These are phyloP conservation scores for Yponomeuta cagnagella DNA, from an alignment of 2,888 invertebrate genomes.

Conservation along the genomic window DNA sequence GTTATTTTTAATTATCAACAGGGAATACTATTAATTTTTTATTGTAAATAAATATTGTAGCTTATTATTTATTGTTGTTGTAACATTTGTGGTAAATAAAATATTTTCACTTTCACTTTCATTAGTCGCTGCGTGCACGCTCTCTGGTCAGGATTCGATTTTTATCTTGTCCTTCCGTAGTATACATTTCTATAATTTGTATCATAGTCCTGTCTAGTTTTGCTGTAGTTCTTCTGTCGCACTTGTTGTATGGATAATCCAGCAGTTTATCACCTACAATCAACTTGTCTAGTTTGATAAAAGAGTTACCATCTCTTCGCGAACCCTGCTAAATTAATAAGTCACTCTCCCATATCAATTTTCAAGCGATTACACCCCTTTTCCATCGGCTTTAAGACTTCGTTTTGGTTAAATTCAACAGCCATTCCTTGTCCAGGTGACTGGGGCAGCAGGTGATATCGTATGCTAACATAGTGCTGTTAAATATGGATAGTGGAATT, in stretches of 20 bases:
- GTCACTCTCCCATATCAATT: not conserved
- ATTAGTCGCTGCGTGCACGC: too few relatives aligned
- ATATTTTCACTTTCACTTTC: too few relatives aligned
- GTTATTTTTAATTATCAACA: too few relatives aligned
- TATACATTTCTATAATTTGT: too few relatives aligned
- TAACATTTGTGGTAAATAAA: too few relatives aligned
- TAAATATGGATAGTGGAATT: slow-evolving; percentile 26
- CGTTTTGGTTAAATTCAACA: not conserved
- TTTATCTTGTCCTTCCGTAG: too few relatives aligned
- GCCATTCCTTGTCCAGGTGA: not conserved
- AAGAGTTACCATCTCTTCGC: slow-evolving; percentile 34
- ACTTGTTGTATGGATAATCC: not conserved
- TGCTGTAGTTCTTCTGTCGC: not conserved
- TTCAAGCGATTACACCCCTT: slow-evolving; percentile 5
- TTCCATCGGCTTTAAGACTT: not conserved
- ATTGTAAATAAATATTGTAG: too few relatives aligned
- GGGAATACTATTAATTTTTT: too few relatives aligned
- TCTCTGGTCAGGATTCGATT: too few relatives aligned
- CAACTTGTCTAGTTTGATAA: slow-evolving; percentile 40
- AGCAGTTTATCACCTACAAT: slow-evolving; percentile 27
- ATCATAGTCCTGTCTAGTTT: slow-evolving; percentile 8
- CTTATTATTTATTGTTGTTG: too few relatives aligned
- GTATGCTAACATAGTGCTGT: slow-evolving; percentile 24
- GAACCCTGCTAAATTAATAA: slow-evolving; percentile 11
- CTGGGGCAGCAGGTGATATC: slow-evolving; percentile 12